A percentile compares a stretch with the other conserved stretches of the same genome.
phyloP scores from a whole-genome alignment of 2,797 vertebrate species.

The Coranthus polyacanthus region DNA sequence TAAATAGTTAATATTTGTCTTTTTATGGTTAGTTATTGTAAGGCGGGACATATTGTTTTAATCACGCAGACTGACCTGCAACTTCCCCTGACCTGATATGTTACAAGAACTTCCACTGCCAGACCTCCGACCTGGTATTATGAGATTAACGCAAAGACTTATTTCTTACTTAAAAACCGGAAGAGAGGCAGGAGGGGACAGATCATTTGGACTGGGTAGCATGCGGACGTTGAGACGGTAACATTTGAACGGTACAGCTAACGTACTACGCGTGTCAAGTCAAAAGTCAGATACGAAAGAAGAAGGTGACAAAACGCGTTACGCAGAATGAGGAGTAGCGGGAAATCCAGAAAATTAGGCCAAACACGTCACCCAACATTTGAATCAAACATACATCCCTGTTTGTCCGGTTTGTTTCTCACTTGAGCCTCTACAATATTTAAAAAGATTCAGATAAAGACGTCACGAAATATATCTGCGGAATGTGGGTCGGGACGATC shows the following conservation, averaged over 20 bases:
- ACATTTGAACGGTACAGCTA: conserved; percentile 48
- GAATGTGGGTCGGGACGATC: conserved; percentile 17
- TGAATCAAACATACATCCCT: conserved; percentile 22
- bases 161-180: conserved; percentile 28
- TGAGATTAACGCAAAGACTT: conserved; percentile 20
- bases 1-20: conserved; percentile 67
- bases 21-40: conserved; percentile 43
- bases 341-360: conserved; percentile 7
- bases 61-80: conserved; percentile 53
- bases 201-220: conserved; percentile 46
- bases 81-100: conserved; percentile 60
- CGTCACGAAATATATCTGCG: conserved; percentile 26
- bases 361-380: conserved; percentile 15
- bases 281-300: conserved; percentile 30
- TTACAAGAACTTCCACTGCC: conserved; percentile 60
- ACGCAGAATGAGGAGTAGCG: conserved; percentile 26
- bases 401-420: conserved; percentile 28
- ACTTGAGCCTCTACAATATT: conserved; percentile 10
- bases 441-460: conserved; percentile 27
- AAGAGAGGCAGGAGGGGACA: conserved; percentile 42
- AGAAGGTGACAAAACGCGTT: conserved; percentile 31
- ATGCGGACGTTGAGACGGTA: conserved; percentile 59
- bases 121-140: conserved; percentile 38
- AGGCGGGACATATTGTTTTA: conserved; percentile 48
- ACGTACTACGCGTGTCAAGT: conserved; percentile 38